Conservation (phyloP, 2,888 invertebrate genomes). For the Tuberolachnus salignus region DNA sequence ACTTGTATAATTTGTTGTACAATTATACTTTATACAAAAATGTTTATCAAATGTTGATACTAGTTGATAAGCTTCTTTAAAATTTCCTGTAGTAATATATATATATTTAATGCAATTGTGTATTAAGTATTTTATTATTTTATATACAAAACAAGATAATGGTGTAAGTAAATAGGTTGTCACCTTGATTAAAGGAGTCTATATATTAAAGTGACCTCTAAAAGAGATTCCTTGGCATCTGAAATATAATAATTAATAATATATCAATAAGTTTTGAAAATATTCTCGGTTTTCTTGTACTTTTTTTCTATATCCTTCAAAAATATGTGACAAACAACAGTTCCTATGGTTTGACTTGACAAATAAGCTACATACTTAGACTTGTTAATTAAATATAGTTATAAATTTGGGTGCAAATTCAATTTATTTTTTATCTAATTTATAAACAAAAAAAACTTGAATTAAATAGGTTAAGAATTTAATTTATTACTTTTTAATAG, state of each 20-base stretch:
- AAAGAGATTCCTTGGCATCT: neutral
- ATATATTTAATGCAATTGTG: neutral
- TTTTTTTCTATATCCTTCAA: neutral
- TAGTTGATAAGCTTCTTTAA: conserved; percentile 1
- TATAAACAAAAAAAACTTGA: too few relatives aligned
- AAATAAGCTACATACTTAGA: neutral
- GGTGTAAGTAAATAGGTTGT: too few relatives aligned
- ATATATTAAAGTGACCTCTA: neutral
- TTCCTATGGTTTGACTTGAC: neutral
- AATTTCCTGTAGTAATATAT: neutral
- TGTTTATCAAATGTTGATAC: neutral
- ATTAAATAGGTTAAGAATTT: too few relatives aligned
- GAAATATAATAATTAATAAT: conserved; percentile 1
- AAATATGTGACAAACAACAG: neutral
- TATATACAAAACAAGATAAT: too few relatives aligned
- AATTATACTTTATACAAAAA: neutral
- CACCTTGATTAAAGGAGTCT: neutral
- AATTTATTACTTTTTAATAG: too few relatives aligned
- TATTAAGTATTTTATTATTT: neutral
- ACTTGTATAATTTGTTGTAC: neutral
- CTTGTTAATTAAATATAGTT: neutral
- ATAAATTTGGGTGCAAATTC: neutral
- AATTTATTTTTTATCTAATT: conserved; percentile 6
- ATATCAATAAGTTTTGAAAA: conserved; percentile 3
- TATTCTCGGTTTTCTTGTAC: conserved; percentile 12